Evolutionary conservation across 1,140 invertebrate genomes (phyloP), one percentile per base, ranked within the genome.

Genomic region (Linepithema humile): DNA sequence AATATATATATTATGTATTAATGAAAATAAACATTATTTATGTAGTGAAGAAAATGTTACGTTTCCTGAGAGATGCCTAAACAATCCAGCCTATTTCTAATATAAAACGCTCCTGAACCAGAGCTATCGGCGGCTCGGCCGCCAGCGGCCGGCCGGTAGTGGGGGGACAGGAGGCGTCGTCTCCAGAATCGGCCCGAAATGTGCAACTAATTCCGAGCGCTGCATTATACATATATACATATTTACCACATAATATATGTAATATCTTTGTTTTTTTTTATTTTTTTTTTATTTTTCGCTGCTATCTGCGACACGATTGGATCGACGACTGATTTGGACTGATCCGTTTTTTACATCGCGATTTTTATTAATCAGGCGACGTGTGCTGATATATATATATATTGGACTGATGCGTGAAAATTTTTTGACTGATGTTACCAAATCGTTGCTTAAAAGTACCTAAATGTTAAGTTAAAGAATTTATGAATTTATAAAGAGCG

Each of bases 391-490:
- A 50, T 35, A 23, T 40, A 23, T 38, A 72, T 29, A 15, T 73
- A 73, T 94, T 94, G 93, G 93, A 94, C 94, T 94, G 94, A 94
- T 94, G 91, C 92, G 91, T 90, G 92, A 93, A 88, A 89, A 91
- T 89, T 82, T 86, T 74, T 94, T 93, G 94, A 94, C 94, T 94
- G 93, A 94, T 94, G 93, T 94, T 94, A 94, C 94, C 94, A 94
- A 94, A 94, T 93, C 91, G 91, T 91, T 94, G 91, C 92, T 82
- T 92, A 91, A 94, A 94, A 93, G 90, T 94, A 94, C 92, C 91
- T 93, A 94, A 93, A 93, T 91, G 92, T 91, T 94, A 94, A 94
- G 93, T 93, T 94, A 92, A 90, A 91, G 90, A 74, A 32, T 74
- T 86, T 88, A 80, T 80, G 40, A 69, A 80, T 80, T 80, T 80